These are phyloP conservation scores for Styela clava DNA, from an alignment of 23 tunicate genomes.

Conservation along the genomic window DNA sequence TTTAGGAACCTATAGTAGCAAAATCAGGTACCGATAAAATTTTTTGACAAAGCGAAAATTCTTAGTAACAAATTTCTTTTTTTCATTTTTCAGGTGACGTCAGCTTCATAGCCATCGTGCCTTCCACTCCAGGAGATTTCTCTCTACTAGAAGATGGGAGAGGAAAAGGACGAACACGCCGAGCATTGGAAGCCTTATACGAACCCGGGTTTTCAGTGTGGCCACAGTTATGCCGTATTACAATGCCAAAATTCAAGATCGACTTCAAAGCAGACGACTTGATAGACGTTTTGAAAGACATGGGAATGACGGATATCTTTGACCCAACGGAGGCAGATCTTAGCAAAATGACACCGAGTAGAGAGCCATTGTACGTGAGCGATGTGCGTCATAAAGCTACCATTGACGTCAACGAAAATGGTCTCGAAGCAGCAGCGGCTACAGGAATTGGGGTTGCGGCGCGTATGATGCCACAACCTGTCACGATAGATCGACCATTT, in stretches of 20 bases:
- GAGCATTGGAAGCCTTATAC: slow-evolving; percentile 8
- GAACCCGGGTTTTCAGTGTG: slow-evolving; percentile 11
- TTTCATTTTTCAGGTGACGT: slow-evolving; percentile 18
- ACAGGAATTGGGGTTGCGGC: slow-evolving; percentile 22
- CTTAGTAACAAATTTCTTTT: too few species aligned
- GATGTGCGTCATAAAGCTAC: slow-evolving; percentile 73
- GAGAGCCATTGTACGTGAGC: slow-evolving; percentile 32
- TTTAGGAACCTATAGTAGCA: too few species aligned
- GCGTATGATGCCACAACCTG: slow-evolving; percentile 30
- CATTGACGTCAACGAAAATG: slow-evolving; percentile 65
- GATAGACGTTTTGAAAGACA: slow-evolving; percentile 8
- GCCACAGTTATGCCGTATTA: slow-evolving; percentile 31
- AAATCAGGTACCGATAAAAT: too few species aligned
- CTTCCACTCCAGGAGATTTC: slow-evolving; percentile 47
- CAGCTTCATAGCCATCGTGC: slow-evolving; percentile 50
- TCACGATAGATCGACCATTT: slow-evolving; percentile 53
- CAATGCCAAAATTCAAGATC: slow-evolving; percentile 64
- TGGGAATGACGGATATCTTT: slow-evolving; percentile 66
- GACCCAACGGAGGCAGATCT: slow-evolving; percentile 47
- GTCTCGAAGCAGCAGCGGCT: slow-evolving; percentile 76
- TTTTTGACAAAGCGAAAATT: too few species aligned
- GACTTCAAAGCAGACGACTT: slow-evolving; percentile 28
- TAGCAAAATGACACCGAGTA: slow-evolving; percentile 41
- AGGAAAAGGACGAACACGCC: slow-evolving; percentile 9
- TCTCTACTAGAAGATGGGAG: slow-evolving; percentile 4